Percentiles rank a stretch among this genome's conserved stretches.
Conservation (phyloP, 2,888 invertebrate species). For the Melieria crassipennis region DNA sequence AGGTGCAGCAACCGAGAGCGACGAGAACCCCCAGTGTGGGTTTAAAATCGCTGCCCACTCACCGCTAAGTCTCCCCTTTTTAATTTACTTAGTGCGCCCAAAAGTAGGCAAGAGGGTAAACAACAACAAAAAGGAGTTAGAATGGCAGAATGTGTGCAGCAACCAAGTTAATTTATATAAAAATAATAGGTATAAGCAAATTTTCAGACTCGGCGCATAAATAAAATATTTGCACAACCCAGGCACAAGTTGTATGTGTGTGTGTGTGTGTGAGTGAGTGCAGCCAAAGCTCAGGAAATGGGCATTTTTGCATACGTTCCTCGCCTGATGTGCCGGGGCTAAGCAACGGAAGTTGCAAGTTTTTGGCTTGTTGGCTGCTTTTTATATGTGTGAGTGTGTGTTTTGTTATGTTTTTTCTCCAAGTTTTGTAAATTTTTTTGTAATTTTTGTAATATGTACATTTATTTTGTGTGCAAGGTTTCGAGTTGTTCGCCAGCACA, state of each 20-base stretch:
- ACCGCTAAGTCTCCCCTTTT: not conserved
- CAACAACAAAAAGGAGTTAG: not conserved
- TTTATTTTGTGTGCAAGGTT: not conserved
- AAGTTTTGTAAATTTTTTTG: not conserved
- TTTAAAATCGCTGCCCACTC: too few relatives aligned
- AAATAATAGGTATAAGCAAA: constrained; percentile 16
- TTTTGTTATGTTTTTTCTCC: constrained; percentile 1
- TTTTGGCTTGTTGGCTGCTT: constrained; percentile 8
- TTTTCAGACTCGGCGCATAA: constrained; percentile 28
- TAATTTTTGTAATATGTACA: not conserved
- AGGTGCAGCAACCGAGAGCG: too few relatives aligned
- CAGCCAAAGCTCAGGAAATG: constrained; percentile 11
- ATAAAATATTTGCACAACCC: constrained; percentile 18
- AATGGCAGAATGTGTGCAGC: too few relatives aligned
- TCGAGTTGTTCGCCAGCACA: not conserved
- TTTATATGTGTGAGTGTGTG: constrained; percentile 1
- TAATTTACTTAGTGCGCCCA: constrained; percentile 11
- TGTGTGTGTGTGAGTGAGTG: not conserved
- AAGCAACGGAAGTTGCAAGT: constrained; percentile 30
- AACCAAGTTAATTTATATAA: not conserved
- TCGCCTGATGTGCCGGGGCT: not conserved
- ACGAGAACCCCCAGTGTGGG: too few relatives aligned
- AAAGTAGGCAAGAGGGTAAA: not conserved
- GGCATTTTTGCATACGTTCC: constrained; percentile 13
- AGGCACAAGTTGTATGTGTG: not conserved